Conservation (phyloP, 2,113 vertebrate species). For the Nothoprocta perdicaria region DNA sequence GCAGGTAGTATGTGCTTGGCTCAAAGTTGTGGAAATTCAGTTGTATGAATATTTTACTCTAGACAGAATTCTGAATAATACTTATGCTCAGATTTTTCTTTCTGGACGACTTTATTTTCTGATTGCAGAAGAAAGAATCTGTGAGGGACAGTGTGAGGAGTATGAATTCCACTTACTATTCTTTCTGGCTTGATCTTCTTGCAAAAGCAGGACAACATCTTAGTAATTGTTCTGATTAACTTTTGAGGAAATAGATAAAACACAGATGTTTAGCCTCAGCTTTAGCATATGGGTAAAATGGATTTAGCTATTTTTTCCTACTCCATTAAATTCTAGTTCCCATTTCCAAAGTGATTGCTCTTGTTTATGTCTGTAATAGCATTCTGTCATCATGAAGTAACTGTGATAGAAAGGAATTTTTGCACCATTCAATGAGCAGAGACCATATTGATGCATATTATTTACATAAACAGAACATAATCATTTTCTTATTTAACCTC, state of each 20-base stretch:
- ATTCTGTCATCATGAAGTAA: background rate
- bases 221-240: background rate
- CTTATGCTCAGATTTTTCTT: background rate
- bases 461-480: background rate
- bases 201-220: background rate
- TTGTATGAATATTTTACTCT: background rate
- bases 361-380: background rate
- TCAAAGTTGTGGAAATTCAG: background rate
- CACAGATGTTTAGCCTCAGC: background rate
- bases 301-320: background rate
- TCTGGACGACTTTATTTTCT: background rate
- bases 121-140: background rate
- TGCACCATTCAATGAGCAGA: background rate
- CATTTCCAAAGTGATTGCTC: background rate
- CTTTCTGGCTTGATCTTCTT: background rate
- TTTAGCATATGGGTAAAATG: too few species aligned
- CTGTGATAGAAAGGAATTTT: background rate
- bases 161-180: background rate
- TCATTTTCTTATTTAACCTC: background rate
- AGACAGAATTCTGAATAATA: background rate
- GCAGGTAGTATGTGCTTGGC: background rate
- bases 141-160: background rate
- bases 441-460: accelerated
- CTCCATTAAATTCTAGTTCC: background rate
- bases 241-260: background rate